Evolutionary conservation across 2,888 invertebrate genomes (phyloP).

Genomic region (Cataglyphis cursor): DNA sequence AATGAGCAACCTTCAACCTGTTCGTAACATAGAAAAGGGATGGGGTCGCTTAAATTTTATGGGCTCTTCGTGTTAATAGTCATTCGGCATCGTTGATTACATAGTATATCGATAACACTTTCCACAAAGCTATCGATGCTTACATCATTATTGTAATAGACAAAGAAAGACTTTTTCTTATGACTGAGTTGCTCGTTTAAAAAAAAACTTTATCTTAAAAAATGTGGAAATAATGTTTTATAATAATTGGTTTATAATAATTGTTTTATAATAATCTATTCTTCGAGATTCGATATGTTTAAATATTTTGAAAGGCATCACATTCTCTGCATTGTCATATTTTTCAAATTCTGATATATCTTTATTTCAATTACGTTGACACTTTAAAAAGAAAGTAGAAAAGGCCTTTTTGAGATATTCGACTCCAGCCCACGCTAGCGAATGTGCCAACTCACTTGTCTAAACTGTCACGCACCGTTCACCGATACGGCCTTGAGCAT

Average conservation of each 20-base stretch:
- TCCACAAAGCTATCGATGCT: background rate
- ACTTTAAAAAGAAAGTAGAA: background rate
- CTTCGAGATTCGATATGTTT: background rate
- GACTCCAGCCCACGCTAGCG: background rate
- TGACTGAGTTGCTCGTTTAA: background rate
- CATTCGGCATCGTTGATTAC: background rate
- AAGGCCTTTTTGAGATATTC: background rate
- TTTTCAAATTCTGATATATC: background rate
- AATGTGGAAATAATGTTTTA: background rate
- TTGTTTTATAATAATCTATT: background rate
- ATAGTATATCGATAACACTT: background rate
- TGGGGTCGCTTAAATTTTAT: background rate
- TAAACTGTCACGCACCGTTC: slow-evolving; percentile 36
- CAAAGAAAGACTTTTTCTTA: background rate
- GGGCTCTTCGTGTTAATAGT: background rate
- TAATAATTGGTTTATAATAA: background rate
- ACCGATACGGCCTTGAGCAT: slow-evolving; percentile 57
- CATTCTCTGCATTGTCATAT: background rate
- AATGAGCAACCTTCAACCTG: slow-evolving; percentile 16
- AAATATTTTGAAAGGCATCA: background rate
- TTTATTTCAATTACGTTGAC: background rate
- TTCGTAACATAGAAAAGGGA: background rate
- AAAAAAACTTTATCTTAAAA: background rate
- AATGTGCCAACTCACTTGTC: slow-evolving; percentile 48
- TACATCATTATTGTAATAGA: background rate